Percentiles rank a stretch among this genome's conserved stretches.
phyloP scores from a whole-genome alignment of 2,888 invertebrate genomes.

The Drosophila hamatofila region DNA sequence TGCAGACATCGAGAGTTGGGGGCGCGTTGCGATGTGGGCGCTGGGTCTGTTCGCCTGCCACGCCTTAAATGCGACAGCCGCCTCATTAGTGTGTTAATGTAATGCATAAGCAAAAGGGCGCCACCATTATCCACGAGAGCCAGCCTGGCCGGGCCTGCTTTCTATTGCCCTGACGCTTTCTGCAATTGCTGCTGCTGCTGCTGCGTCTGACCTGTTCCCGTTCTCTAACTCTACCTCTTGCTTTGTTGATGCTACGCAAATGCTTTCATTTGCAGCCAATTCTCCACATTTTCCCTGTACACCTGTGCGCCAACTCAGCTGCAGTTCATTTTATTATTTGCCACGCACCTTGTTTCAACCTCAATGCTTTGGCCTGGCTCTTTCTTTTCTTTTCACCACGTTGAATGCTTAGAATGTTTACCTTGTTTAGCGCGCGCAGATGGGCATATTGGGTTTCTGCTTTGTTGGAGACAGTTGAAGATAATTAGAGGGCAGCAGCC shows the following conservation, averaged over 20 bases:
- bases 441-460: background rate
- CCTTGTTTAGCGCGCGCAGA: background rate
- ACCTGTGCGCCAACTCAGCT: constrained; percentile 31
- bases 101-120: constrained; percentile 62
- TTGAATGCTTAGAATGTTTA: too few relatives aligned
- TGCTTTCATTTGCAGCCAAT: constrained; percentile 73
- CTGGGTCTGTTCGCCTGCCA: constrained; percentile 4
- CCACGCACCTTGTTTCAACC: constrained; percentile 1
- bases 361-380: background rate
- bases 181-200: background rate
- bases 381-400: too few relatives aligned
- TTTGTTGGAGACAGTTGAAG: too few relatives aligned
- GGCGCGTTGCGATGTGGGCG: background rate
- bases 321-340: constrained; percentile 73
- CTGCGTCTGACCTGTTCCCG: background rate
- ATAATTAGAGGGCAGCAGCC: too few relatives aligned
- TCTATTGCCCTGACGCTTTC: background rate
- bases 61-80: constrained; percentile 41
- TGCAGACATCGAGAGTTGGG: constrained; percentile 52
- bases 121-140: constrained; percentile 42
- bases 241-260: constrained; percentile 66
- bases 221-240: background rate
- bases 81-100: constrained; percentile 63
- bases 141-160: background rate
- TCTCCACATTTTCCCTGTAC: constrained; percentile 17